Base-by-base conservation (phyloP, 2,888 invertebrate genomes). In the Ormyrus pomaceus region DNA sequence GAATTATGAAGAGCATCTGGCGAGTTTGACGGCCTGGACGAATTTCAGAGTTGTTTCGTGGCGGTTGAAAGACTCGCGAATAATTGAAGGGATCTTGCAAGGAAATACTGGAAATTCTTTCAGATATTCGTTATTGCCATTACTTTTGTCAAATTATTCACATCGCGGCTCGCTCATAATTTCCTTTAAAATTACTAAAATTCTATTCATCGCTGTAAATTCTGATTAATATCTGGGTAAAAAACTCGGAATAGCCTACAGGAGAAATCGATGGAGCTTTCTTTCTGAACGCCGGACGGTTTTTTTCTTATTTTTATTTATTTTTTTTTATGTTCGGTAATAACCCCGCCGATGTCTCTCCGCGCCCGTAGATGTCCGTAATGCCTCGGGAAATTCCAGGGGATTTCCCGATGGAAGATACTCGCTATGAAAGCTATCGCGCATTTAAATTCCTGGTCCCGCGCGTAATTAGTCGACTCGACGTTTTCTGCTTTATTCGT, bases 401-500 rank as follows among this genome's bases (percentile, higher is more conserved):
- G 46, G 78, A 78, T 73, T 73, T 78, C 55, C 78, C 72, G 71
- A 66, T 72, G 72, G 66, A 78, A 73, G 65, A 77, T 66, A 70
- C 64, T 58, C 64, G 51, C 65, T 64, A 64, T 58, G 71, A 71
- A 77, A 77, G 70, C 77, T 72, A 72, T 34, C 66, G 77, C 59
- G 66, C 48, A 66, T 78, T 78, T 78, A 61, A 78, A 78, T 78
- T 68, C 55, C 48, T 59, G 55, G 58, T 66, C 51, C 71, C 56
- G 9, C 58, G 65, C 61, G 55, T 72, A 78, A 78, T 78, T 78
- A 78, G 72, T 68, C 53, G 61, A 34, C 55, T 55, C 46, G 55
- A 66, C 34, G 8, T 61, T 56, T 58, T 71, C 51, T 48, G 11
- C 19, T 64, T 62, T 8, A 13, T 53, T 53, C 34, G 19, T 8